Percentiles rank a stretch among this genome's conserved stretches.
Conservation (phyloP, 92 coral and sea anemone species). For the Bergia sp. region DNA sequence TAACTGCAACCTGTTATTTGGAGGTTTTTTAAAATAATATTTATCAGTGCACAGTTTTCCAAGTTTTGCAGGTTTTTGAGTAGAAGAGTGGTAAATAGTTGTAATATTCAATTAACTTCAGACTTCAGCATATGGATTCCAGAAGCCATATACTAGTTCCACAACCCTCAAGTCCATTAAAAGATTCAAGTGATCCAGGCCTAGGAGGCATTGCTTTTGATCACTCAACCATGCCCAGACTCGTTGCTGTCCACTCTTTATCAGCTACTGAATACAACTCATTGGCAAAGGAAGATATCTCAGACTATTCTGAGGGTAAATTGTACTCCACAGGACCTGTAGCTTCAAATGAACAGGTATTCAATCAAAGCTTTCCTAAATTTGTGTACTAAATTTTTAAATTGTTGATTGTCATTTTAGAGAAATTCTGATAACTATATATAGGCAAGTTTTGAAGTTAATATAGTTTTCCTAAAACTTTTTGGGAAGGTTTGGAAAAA, state of each 20-base stretch:
- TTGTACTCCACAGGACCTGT: background rate
- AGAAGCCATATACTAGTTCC: background rate
- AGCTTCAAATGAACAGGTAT: slow-evolving; percentile 4
- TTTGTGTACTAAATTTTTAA: no score
- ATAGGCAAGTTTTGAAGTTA: background rate
- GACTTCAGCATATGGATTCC: background rate
- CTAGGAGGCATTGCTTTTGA: slow-evolving; percentile 79
- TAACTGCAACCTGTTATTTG: no score
- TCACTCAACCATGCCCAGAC: slow-evolving; percentile 63
- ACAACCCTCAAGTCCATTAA: background rate
- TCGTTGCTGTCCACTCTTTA: slow-evolving; percentile 71
- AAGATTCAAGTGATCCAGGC: background rate
- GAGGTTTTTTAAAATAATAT: no score
- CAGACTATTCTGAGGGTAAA: background rate
- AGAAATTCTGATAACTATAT: background rate
- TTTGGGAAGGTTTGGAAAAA: no score
- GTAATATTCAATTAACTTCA: background rate
- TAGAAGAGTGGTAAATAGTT: background rate
- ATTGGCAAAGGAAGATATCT: background rate
- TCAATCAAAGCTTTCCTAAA: background rate
- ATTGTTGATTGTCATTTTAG: no score
- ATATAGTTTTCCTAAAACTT: no score
- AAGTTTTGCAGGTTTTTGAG: no score
- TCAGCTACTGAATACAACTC: background rate
- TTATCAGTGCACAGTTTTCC: no score